Evolutionary conservation across 2,888 invertebrate species (phyloP), one percentile per base, ranked within the genome.

Genomic region (Thysanoteuthis rhombus): DNA sequence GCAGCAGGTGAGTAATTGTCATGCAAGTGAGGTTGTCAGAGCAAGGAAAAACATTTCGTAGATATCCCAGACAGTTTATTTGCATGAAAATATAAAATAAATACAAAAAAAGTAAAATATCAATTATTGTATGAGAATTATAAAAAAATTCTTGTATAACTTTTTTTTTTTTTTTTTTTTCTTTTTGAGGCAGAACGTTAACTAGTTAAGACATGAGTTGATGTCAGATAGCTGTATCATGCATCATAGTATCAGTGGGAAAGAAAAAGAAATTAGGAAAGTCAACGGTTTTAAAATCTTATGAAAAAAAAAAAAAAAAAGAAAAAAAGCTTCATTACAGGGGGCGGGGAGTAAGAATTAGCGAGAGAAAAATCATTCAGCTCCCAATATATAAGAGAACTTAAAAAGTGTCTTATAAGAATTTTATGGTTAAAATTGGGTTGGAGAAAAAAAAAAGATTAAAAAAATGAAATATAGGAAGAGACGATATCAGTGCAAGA

Each of bases 51-150:
- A 75, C 75, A 75, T 75, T 75, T 75, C 19, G 19, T 75, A 75
- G 75, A 75, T n/a, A 75, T 75, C n/a, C n/a, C 75, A 75, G 75
- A 75, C 75, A 75, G n/a, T 75, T 75, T 75, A 75, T 75, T 75
- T 75, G 75, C 75, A 75, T n/a, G 75, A 75, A 75, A 75, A 75
- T 75, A 75, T n/a, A 75, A 75, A 75, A 75, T 75, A 75, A 75
- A 75, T 75, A 75, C 75, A 75, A 75, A 75, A 75, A 10, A 75
- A 75, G 75, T 75, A 75, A 75, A 75, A 75, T 75, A 75, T 58
- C 19, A 45, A 45, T 45, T 58, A 58, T 75, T 75, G n/a, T n/a
- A 75, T 75, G 75, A 75, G 75, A 75, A 75, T n/a, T 75, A 75
- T n/a, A 75, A 75, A n/a, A n/a, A 52, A 52, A 52, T 22, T 22